A percentile compares a stretch with the other conserved stretches of the same genome.
Conservation (phyloP, 2,888 invertebrate species). For the Lasioglossum malachurum region DNA sequence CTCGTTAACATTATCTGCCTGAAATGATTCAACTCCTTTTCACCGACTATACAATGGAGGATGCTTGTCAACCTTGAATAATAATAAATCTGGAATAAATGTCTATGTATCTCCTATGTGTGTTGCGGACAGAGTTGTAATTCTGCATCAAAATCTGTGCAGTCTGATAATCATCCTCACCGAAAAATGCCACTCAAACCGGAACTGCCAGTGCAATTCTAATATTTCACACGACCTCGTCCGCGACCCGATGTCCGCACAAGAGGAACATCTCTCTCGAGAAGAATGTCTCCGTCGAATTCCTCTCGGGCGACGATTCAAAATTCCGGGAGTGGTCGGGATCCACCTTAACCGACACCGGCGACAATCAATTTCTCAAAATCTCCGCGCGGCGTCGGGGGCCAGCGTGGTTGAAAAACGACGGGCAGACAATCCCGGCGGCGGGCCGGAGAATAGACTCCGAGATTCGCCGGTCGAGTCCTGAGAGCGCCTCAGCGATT, state of each 20-base stretch:
- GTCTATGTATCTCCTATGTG: too few relatives aligned
- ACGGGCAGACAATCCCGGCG: slow-evolving; percentile 41
- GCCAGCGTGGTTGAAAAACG: slow-evolving; percentile 37
- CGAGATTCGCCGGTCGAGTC: background rate
- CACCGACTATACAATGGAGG: too few relatives aligned
- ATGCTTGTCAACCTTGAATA: too few relatives aligned
- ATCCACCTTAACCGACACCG: slow-evolving; percentile 10
- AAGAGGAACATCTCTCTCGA: background rate
- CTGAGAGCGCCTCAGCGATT: slow-evolving; percentile 15
- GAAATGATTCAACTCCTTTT: too few relatives aligned
- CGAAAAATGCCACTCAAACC: background rate
- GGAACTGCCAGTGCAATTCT: background rate
- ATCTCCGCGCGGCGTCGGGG: background rate
- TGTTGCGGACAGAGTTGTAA: too few relatives aligned
- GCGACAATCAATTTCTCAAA: slow-evolving; percentile 38
- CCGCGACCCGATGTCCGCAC: background rate
- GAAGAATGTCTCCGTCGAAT: background rate
- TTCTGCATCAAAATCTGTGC: background rate
- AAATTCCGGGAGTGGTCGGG: slow-evolving; percentile 8
- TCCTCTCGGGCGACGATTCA: background rate
- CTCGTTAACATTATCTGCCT: too few relatives aligned
- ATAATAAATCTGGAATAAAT: too few relatives aligned
- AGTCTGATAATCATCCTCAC: background rate
- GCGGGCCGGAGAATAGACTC: slow-evolving; percentile 26
- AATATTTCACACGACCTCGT: background rate